A percentile compares a stretch with the other conserved stretches of the same genome.
phyloP scores from a whole-genome alignment of 2,888 invertebrate species.

The Latrodectus elegans region DNA sequence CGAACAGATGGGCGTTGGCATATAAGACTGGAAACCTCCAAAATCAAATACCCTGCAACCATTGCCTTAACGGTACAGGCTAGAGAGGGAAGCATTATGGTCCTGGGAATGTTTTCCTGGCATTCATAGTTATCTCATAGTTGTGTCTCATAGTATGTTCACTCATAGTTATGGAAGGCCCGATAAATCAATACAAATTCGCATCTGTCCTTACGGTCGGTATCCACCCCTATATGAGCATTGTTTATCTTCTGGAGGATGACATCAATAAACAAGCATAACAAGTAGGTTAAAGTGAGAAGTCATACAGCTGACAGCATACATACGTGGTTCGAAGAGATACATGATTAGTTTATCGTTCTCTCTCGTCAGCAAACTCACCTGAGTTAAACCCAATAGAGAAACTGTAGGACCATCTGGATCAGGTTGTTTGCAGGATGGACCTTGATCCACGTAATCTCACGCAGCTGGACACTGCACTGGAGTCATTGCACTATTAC shows the following conservation, averaged over 20 bases:
- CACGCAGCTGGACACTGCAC: conserved; percentile 4
- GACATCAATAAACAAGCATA: conserved; percentile 18
- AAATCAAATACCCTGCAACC: conserved; percentile 6
- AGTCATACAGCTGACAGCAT: too few relatives aligned
- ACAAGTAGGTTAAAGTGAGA: not conserved
- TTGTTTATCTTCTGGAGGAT: conserved; percentile 7
- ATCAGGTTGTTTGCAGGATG: conserved; percentile 21
- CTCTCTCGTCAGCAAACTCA: conserved; percentile 10
- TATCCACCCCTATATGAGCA: conserved; percentile 7
- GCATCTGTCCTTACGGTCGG: conserved; percentile 22
- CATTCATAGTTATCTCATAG: too few relatives aligned
- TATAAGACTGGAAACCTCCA: conserved; percentile 4
- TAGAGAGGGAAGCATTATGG: conserved; percentile 12
- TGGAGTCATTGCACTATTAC: conserved; percentile 9
- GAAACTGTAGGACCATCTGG: conserved; percentile 23
- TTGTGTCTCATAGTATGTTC: too few relatives aligned
- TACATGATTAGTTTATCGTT: not conserved
- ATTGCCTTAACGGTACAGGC: conserved; percentile 13
- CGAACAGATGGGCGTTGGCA: not conserved
- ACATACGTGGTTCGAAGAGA: too few relatives aligned
- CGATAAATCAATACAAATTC: not conserved
- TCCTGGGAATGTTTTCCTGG: conserved; percentile 20
- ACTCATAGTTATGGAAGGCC: conserved; percentile 10
- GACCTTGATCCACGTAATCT: conserved; percentile 21
- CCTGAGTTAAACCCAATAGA: conserved; percentile 14